phyloP scores from a whole-genome alignment of 2,113 vertebrate species.

The Cyanistes caeruleus region DNA sequence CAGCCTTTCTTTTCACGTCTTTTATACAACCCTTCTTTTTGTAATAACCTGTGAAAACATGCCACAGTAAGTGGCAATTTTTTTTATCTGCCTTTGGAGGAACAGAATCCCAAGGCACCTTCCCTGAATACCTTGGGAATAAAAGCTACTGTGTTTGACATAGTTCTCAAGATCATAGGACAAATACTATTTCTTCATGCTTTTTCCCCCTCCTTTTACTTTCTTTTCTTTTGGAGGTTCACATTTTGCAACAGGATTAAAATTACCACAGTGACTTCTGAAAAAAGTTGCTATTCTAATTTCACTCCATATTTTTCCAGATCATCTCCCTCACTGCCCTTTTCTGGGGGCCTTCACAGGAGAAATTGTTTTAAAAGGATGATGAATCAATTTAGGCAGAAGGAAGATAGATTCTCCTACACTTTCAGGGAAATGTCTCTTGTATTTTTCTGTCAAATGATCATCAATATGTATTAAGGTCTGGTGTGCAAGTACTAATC shows the following conservation, averaged over 20 bases:
- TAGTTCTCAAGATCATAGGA: neutral
- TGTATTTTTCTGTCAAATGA: neutral
- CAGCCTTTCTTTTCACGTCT: neutral
- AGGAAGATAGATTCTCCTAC: neutral
- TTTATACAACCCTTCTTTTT: neutral
- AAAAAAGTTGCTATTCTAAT: constrained; percentile 11
- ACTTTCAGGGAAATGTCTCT: neutral
- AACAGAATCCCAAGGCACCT: neutral
- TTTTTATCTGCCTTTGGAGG: neutral
- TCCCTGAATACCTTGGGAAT: neutral
- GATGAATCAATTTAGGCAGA: constrained; percentile 15
- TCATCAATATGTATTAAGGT: neutral
- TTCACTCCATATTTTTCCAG: constrained; percentile 13
- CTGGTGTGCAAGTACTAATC: neutral
- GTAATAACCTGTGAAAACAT: constrained; percentile 4
- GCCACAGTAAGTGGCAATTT: neutral
- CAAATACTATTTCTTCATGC: neutral
- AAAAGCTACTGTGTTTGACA: neutral
- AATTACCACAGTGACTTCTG: neutral
- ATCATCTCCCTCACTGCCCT: constrained; percentile 5
- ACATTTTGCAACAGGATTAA: neutral
- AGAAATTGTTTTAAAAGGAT: constrained; percentile 31
- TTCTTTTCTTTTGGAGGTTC: neutral
- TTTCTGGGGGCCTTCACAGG: neutral
- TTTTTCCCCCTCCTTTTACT: neutral